These are phyloP conservation scores for Capitulum mitella DNA, from an alignment of 2,888 invertebrate genomes.

Conservation along the genomic window DNA sequence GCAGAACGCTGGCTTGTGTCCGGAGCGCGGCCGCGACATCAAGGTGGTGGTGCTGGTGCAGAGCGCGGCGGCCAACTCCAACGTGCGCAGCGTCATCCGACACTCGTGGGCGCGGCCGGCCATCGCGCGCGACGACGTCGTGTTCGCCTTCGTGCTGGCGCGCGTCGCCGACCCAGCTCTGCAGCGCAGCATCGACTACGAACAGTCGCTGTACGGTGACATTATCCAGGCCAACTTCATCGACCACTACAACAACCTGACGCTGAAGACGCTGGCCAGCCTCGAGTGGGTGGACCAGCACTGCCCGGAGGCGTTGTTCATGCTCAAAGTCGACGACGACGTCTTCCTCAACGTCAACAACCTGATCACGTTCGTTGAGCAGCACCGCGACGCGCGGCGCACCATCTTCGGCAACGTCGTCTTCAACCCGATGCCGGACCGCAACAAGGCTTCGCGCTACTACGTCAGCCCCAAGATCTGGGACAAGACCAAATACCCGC, in stretches of 20 bases:
- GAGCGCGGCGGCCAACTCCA: not conserved
- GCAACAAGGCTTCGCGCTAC: not conserved
- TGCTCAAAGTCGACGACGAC: constrained; percentile 28
- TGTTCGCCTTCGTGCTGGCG: constrained; percentile 19
- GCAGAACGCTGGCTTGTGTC: not conserved
- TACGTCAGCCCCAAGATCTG: constrained; percentile 16
- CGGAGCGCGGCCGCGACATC: not conserved
- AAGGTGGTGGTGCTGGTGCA: constrained; percentile 21
- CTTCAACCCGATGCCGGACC: not conserved
- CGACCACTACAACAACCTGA: constrained; percentile 30
- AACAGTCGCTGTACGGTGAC: constrained; percentile 20
- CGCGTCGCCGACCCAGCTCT: not conserved
- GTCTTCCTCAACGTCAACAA: constrained; percentile 16
- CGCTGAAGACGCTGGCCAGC: constrained; percentile 19
- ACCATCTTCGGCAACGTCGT: constrained; percentile 19
- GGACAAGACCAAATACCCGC: constrained; percentile 22
- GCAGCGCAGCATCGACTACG: constrained; percentile 2
- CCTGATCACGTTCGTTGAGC: not conserved
- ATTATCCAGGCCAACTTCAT: constrained; percentile 25
- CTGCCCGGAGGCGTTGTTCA: not conserved
- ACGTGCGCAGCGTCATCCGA: not conserved
- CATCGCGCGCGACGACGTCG: not conserved
- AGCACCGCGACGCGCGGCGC: not conserved
- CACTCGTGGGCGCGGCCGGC: constrained; percentile 24
- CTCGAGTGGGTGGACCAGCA: not conserved